Base-by-base conservation (phyloP, 2,888 invertebrate genomes). In the Bellardia bayeri region DNA sequence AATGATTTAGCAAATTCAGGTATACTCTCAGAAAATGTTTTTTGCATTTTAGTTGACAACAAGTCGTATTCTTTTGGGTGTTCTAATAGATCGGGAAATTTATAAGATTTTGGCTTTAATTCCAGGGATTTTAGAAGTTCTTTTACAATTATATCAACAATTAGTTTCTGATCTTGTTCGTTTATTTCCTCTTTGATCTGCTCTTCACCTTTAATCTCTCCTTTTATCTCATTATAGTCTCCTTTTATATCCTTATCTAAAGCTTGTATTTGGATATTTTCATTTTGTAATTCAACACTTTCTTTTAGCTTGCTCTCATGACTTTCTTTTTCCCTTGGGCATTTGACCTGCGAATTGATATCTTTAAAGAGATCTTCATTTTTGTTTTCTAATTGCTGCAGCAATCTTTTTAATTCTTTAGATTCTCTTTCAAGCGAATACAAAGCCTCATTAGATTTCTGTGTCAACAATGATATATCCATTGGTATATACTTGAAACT, bases 341-440 rank as follows among this genome's bases (percentile, higher is more conserved):
- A 64, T 78, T 88, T 4, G 42, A 37, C 40, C 78, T 89, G 66
- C n/a, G 87, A 16, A 5, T 81, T 45, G 2, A 83, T 49, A 14
- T 90, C 88, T 9, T 87, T 89, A n/a, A 91, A 88, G 0, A 91
- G 37, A 0, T 90, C 90, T n/a, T 91, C 90, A 56, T 85, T 88
- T 51, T 92, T 90, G 37, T 91, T 83, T 69, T 92, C 92, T 2
- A 92, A 82, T 40, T 91, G 88, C 42, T 90, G 89, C 5, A 92
- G 81, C 5, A 92, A 82, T 0, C 87, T 74, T 2, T 89, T 90
- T 5, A 92, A 58, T 16, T 89, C 88, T 14, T 72, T 86, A n/a
- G 91, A 90, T 16, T 92, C 91, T 3, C 37, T 88, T n/a, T 90
- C 90, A 51, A 91, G 85, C 1, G 86, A 63, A 14, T 68, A 51